Base-by-base conservation (phyloP, 2,888 invertebrate genomes). In the Steinernema carpocapsae region DNA sequence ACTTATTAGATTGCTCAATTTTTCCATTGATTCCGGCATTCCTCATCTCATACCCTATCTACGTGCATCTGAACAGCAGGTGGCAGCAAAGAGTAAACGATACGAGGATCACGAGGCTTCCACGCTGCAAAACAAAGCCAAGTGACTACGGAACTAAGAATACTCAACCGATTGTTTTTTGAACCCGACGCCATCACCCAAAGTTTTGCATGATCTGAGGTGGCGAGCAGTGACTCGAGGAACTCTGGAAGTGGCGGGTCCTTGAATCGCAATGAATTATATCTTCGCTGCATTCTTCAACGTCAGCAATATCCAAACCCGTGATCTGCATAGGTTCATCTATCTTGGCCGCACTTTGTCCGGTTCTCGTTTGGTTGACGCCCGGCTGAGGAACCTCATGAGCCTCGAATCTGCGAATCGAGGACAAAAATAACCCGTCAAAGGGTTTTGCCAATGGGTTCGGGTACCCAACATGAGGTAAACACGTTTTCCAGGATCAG, bases 401-500 rank as follows among this genome's bases (percentile, higher is more conserved):
- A 48, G 14, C 48, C 14, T 48, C 48, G 4, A 10, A 37, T 37
- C 37, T 37, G 37, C 37, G 37, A 37, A 37, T 37, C 37, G 37
- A 10, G 10, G 3, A 3, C 37, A 3, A 37, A 37, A 37, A 37
- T 37, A 37, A 37, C 37, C 10, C 37, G 37, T 37, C 37, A 37
- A 37, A 37, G 37, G 4, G 37, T 37, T 37, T 37, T n/a, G n/a
- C n/a, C n/a, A n/a, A n/a, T n/a, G n/a, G n/a, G n/a, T n/a, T n/a
- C n/a, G n/a, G 37, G 37, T 10, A 48, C n/a, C 48, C 48, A 48
- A 48, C n/a, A 48, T 19, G 48, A 48, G 52, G 24, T 64, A 64
- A 64, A 64, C 64, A 64, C 64, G 64, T 64, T 64, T 64, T 37
- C 12, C 3, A 4, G 12, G 64, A 64, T 64, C 64, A 64, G 64